Evolutionary conservation across 2,113 vertebrate genomes (phyloP), one percentile per base, ranked within the genome.

Genomic region (Hemicordylus capensis): DNA sequence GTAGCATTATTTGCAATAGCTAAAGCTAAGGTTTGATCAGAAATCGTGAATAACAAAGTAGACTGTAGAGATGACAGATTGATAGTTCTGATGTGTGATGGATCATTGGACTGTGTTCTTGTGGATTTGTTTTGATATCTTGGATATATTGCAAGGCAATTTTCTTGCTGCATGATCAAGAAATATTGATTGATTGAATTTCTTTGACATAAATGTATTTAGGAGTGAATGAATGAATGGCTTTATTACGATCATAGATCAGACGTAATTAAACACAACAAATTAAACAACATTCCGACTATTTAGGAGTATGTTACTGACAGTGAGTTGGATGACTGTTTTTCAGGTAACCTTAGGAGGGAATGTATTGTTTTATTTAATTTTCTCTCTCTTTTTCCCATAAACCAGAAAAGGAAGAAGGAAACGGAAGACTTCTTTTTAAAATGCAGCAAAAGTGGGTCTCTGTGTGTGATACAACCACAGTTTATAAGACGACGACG

Each of bases 361-460:
- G 26, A 6, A 56, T 44, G 11, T 48, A 14, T 56, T 64, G 17
- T 56, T 59, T 46, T 1, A 24, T 64, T 86, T 83, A 3, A 78
- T 84, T 81, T 34, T 80, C 85, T 1, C 83, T 7, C 3, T 7
- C 63, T 66, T 59, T 12, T 37, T 28, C 37, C 34, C 80, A 64
- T 89, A 59, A 84, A 12, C 76, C 72, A 84, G 74, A 3, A 87
- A 78, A 59, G 59, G 0, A 76, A 78, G 15, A 54, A 80, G 87
- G 14, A 85, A 88, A 34, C 37, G 51, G 89, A 85, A 90, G 74
- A 44, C 88, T 83, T 81, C 34, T 46, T 92, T 86, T 37, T 48
- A 85, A 87, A 28, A 17, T 39, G 17, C 58, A 61, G 6, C 31
- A 67, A 69, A 58, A 15, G 22, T 31, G 48, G 58, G 12, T 14